phyloP scores from a whole-genome alignment of 2,113 vertebrate species.

The Paradoxurus hermaphroditus region DNA sequence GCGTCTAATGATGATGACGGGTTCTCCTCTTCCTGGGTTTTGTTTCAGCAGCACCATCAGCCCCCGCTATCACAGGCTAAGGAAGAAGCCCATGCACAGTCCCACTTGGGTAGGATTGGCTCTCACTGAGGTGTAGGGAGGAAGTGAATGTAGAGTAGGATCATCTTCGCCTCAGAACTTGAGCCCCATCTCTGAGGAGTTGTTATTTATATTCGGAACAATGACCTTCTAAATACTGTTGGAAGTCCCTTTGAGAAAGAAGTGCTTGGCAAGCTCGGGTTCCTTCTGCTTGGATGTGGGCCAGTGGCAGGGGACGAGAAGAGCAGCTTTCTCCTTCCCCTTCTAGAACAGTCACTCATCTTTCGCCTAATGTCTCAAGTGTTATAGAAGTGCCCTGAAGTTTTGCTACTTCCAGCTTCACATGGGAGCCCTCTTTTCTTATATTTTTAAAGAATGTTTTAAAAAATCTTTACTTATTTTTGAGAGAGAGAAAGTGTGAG shows the following conservation, averaged over 20 bases:
- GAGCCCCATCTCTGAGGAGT: not conserved
- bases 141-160: not conserved
- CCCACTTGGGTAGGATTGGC: not conserved
- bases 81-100: not conserved
- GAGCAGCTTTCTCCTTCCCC: not conserved
- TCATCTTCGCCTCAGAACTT: not conserved
- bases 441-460: not conserved
- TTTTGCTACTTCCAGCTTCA: not conserved
- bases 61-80: not conserved
- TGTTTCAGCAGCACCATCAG: not conserved
- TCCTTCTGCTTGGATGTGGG: not conserved
- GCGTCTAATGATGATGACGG: not conserved
- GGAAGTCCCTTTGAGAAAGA: not conserved
- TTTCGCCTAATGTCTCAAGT: not conserved
- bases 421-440: not conserved
- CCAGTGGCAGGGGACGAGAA: not conserved
- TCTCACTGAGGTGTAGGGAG: not conserved
- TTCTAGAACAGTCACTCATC: not conserved
- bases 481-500: too few species aligned
- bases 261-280: not conserved
- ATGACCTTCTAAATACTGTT: not conserved
- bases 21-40: not conserved
- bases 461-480: too few species aligned
- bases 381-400: not conserved
- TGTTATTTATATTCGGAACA: not conserved